Evolutionary conservation across 1,140 invertebrate species (phyloP), one percentile per base, ranked within the genome.

Genomic region (Sitodiplosis mosellana): DNA sequence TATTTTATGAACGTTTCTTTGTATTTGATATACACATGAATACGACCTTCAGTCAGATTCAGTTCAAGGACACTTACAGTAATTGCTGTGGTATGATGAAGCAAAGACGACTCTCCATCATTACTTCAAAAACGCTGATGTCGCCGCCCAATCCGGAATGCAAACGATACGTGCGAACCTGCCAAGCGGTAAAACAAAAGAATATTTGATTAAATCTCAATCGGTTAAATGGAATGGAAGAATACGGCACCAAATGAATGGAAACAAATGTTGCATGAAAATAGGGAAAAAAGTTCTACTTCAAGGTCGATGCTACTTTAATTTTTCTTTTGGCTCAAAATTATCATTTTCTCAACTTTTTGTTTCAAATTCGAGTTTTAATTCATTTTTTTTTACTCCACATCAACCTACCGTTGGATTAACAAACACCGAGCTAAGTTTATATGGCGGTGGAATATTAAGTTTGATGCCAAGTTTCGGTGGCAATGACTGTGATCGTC

Each of bases 81-180:
- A 95, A 67, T 63, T 93, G 83, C 53, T 87, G 80, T 4, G 91
- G 91, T 59, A 95, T 77, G 33, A 76, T 67, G 55, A 87, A 93
- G 55, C 86, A 85, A 1, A 91, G 64, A 58, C 80, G 83, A 47
- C 83, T 83, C 63, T 96, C 92, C 0, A 86, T 81, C 83, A 96
- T 88, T 48, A 88, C 81, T 68, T 97, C 91, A 56, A 92, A 82
- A 2, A 93, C 87, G 48, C 83, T 85, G 40, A 95, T 88, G 64
- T 93, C 87, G 5, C 86, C 85, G 2, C 86, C 84, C 6, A 90
- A 69, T 4, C 85, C 85, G 1, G 88, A 91, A 61, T 93, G 88
- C 66, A 94, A 88, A 43, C 87, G 76, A 58, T 91, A 95, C 1
- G 89, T 90, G 52, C 58, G 62, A 36, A 53, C 49, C 54, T 55